Conservation (phyloP, 2,888 invertebrate species). For the Clunio marinus region DNA sequence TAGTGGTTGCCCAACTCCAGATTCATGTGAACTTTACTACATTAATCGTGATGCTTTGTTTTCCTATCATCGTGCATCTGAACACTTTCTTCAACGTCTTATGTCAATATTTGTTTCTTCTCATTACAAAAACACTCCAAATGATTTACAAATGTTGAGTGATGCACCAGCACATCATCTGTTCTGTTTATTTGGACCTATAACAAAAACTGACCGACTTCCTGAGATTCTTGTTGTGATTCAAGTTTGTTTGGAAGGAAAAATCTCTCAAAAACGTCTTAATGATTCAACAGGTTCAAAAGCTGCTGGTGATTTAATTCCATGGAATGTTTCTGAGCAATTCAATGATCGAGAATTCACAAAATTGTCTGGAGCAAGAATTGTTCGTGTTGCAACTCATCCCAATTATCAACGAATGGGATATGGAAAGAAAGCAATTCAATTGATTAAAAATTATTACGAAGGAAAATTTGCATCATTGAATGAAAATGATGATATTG, state of each 20-base stretch:
- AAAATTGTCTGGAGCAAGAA: slow-evolving; percentile 78
- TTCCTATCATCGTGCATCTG: slow-evolving; percentile 91
- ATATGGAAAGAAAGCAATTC: slow-evolving; percentile 85
- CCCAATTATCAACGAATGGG: slow-evolving; percentile 98
- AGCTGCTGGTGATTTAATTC: slow-evolving; percentile 94
- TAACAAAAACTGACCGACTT: slow-evolving; percentile 66
- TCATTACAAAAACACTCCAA: slow-evolving; percentile 99
- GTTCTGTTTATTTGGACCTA: slow-evolving; percentile 88
- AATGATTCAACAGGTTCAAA: slow-evolving; percentile 79
- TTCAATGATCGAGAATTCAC: slow-evolving; percentile 94
- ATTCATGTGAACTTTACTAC: slow-evolving; percentile 81
- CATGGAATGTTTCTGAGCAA: slow-evolving; percentile 97
- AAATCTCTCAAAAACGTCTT: slow-evolving; percentile 64
- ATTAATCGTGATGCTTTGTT: slow-evolving; percentile 91
- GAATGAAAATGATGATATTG: slow-evolving; percentile 54
- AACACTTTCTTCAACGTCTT: slow-evolving; percentile 84
- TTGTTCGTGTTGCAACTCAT: slow-evolving; percentile 97
- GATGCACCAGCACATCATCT: slow-evolving; percentile 98
- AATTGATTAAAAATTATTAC: slow-evolving; percentile 84
- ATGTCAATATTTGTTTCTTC: slow-evolving; percentile 94
- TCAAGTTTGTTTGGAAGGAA: slow-evolving; percentile 75
- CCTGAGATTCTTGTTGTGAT: slow-evolving; percentile 93
- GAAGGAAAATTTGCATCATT: slow-evolving; percentile 71
- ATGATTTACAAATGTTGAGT: slow-evolving; percentile 96
- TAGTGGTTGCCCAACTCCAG: slow-evolving; percentile 84